Evolutionary conservation across 2,888 invertebrate species (phyloP).

Genomic region (Cheiracanthium punctorium): DNA sequence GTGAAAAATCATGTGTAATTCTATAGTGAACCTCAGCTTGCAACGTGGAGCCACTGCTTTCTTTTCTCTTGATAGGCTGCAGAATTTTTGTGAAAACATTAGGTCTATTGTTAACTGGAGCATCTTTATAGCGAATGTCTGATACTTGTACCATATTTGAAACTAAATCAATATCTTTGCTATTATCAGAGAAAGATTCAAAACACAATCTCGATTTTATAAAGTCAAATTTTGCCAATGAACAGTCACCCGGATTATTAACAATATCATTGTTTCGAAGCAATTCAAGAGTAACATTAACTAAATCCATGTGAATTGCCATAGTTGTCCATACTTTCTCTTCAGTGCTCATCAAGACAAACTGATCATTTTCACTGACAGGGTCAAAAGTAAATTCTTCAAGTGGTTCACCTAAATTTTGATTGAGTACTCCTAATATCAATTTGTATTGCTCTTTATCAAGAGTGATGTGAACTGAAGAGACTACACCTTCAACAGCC

Average conservation of each 20-base stretch:
- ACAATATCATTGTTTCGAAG: conserved; percentile 72
- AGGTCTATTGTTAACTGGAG: conserved; percentile 80
- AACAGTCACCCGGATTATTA: conserved; percentile 60
- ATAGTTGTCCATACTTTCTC: conserved; percentile 83
- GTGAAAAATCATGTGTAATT: conserved; percentile 81
- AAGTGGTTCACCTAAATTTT: conserved; percentile 90
- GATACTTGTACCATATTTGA: conserved; percentile 91
- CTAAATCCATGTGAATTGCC: conserved; percentile 88
- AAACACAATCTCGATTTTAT: conserved; percentile 90
- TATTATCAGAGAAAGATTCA: conserved; percentile 90
- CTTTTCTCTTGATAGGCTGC: conserved; percentile 81
- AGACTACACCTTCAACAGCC: conserved; percentile 88
- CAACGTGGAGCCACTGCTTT: conserved; percentile 73
- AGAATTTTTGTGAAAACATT: conserved; percentile 93
- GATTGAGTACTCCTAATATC: conserved; percentile 88
- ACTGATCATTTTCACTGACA: conserved; percentile 38
- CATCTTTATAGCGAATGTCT: conserved; percentile 81
- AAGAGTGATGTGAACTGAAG: conserved; percentile 88
- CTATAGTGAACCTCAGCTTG: conserved; percentile 79
- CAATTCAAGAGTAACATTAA: conserved; percentile 88
- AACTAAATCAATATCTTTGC: conserved; percentile 93
- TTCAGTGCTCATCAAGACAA: conserved; percentile 53
- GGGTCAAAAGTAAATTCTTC: conserved; percentile 60
- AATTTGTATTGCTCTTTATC: conserved; percentile 91
- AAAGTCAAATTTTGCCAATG: conserved; percentile 91